These are phyloP conservation scores for Puffinus mauretanicus DNA, from an alignment of 2,113 vertebrate species.

Conservation along the genomic window DNA sequence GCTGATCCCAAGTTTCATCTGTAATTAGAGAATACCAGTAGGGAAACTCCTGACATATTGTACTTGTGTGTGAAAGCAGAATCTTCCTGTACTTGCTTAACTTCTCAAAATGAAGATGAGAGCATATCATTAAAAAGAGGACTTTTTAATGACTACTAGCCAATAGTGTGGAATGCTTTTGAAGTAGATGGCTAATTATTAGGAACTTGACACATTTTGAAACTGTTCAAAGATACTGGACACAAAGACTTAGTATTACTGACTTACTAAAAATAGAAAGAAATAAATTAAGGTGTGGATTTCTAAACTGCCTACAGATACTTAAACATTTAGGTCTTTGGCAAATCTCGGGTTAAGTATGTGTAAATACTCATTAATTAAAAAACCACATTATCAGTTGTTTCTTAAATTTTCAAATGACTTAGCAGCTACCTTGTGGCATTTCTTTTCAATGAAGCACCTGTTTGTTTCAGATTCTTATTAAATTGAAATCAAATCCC, in stretches of 20 bases:
- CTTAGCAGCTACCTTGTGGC: background rate
- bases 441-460: background rate
- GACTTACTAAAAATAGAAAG: background rate
- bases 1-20: background rate
- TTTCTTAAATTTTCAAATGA: background rate
- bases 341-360: background rate
- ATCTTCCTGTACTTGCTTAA: background rate
- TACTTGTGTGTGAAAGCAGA: background rate
- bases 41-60: background rate
- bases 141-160: background rate
- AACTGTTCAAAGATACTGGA: background rate
- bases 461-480: background rate
- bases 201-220: background rate
- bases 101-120: background rate
- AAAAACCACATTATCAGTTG: background rate
- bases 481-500: background rate
- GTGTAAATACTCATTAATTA: background rate
- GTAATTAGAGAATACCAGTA: background rate
- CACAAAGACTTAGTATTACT: background rate
- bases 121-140: background rate
- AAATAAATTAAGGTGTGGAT: background rate
- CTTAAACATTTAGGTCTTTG: background rate
- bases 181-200: background rate
- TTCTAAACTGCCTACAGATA: background rate
- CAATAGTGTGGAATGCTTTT: background rate